phyloP scores from a whole-genome alignment of 2,888 invertebrate species.

The Mythimna vitellina region DNA sequence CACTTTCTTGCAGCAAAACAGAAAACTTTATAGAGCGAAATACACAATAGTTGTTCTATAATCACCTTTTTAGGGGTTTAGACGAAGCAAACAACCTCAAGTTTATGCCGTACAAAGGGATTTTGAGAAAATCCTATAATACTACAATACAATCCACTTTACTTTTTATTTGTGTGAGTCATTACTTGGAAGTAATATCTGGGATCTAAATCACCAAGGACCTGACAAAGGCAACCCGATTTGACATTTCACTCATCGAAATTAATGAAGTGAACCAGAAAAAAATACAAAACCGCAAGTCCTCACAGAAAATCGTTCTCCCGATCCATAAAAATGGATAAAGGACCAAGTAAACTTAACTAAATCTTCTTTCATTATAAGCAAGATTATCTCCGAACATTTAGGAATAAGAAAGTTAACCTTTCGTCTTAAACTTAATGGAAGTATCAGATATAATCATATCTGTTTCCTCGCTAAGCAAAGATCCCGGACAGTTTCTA shows the following conservation, averaged over 20 bases:
- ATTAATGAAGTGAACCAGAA: not conserved
- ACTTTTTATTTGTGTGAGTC: not conserved
- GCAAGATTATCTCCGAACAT: conserved; percentile 27
- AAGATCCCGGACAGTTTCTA: conserved; percentile 37
- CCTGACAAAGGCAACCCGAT: conserved; percentile 9
- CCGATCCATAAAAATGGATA: conserved; percentile 5
- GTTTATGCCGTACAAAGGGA: conserved; percentile 14
- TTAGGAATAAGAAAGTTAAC: conserved; percentile 30
- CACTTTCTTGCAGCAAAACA: not conserved
- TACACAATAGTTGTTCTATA: not conserved
- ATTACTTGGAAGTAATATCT: not conserved
- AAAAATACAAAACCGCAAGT: conserved; percentile 17
- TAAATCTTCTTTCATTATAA: conserved; percentile 13
- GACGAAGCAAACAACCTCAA: conserved; percentile 7
- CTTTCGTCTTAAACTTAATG: conserved; percentile 35
- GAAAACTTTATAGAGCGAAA: no score
- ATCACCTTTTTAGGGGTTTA: not conserved
- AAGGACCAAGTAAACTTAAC: conserved; percentile 10
- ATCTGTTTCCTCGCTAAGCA: conserved; percentile 39
- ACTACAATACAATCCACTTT: not conserved
- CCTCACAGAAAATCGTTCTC: conserved; percentile 2
- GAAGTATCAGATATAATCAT: conserved; percentile 39
- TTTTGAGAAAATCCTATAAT: not conserved
- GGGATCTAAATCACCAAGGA: not conserved
- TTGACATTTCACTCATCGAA: conserved; percentile 17